Percentiles rank a stretch among this genome's conserved stretches.
These are phyloP conservation scores for Diplolepis rosae DNA, from an alignment of 2,888 invertebrate genomes.

Conservation along the genomic window DNA sequence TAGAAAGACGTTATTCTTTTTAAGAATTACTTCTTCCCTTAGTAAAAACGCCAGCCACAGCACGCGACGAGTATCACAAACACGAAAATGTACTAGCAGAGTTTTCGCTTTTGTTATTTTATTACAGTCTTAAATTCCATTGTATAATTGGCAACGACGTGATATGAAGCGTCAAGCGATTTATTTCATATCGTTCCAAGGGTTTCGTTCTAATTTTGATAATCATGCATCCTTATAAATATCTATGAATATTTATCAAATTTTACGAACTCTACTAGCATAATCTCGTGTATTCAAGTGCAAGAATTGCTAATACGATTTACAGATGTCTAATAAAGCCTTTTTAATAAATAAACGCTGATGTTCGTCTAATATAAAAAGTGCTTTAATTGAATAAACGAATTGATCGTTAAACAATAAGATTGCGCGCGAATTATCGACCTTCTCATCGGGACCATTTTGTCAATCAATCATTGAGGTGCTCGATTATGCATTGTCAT, in stretches of 20 bases:
- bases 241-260: neutral
- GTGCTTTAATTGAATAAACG: neutral
- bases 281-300: neutral
- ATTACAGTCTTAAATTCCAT: constrained; percentile 37
- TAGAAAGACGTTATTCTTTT: neutral
- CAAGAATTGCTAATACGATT: constrained; percentile 5
- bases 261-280: neutral
- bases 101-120: neutral
- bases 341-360: neutral
- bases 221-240: too few species aligned
- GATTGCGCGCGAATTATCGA: constrained; percentile 27
- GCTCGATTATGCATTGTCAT: constrained; percentile 27
- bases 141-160: constrained; percentile 38
- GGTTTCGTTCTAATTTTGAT: neutral
- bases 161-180: constrained; percentile 39
- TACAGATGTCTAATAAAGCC: constrained; percentile 16
- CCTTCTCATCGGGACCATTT: constrained; percentile 25
- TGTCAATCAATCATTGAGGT: constrained; percentile 13
- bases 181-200: constrained; percentile 37
- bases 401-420: constrained; percentile 6
- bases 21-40: neutral
- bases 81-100: constrained; percentile 4
- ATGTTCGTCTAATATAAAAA: neutral
- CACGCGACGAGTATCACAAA: constrained; percentile 24
- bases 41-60: neutral